Evolutionary conservation across 2,113 vertebrate species (phyloP).

Genomic region (Paracyprichromis sp.): DNA sequence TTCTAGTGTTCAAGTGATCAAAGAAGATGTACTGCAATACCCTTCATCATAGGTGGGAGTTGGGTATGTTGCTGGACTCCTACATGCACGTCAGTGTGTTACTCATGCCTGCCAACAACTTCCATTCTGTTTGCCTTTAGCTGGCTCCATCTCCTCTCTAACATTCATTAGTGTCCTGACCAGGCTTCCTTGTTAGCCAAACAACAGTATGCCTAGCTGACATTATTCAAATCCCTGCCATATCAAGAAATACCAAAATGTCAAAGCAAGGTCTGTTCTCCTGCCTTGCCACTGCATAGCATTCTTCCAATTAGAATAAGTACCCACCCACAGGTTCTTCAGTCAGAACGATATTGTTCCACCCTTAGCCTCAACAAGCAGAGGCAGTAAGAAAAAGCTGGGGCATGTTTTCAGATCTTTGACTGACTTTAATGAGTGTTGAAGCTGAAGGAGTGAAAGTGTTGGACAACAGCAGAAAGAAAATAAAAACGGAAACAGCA

Average conservation of each 20-base stretch:
- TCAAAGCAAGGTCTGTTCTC: slow-evolving; percentile 35
- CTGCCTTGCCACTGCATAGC: neutral
- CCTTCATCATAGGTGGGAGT: neutral
- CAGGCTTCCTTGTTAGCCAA: slow-evolving; percentile 46
- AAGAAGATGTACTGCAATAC: neutral
- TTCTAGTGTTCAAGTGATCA: neutral
- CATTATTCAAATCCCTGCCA: slow-evolving; percentile 54
- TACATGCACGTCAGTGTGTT: neutral
- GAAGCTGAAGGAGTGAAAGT: neutral
- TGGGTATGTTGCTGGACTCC: neutral
- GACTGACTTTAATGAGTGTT: slow-evolving; percentile 17
- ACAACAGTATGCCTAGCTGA: slow-evolving; percentile 18
- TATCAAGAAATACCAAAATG: slow-evolving; percentile 56
- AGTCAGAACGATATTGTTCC: neutral
- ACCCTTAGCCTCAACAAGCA: neutral
- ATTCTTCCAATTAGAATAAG: slow-evolving; percentile 54
- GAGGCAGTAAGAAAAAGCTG: neutral
- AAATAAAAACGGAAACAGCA: neutral
- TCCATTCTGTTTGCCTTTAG: slow-evolving; percentile 25
- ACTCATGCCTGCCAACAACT: neutral
- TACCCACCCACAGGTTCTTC: slow-evolving; percentile 14
- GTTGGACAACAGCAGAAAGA: neutral
- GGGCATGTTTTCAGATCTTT: slow-evolving; percentile 1
- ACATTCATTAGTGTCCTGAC: slow-evolving; percentile 50
- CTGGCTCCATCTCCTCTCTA: slow-evolving; percentile 14